Base-by-base conservation (phyloP, 2,797 vertebrate species). In the Fringilla coelebs region DNA sequence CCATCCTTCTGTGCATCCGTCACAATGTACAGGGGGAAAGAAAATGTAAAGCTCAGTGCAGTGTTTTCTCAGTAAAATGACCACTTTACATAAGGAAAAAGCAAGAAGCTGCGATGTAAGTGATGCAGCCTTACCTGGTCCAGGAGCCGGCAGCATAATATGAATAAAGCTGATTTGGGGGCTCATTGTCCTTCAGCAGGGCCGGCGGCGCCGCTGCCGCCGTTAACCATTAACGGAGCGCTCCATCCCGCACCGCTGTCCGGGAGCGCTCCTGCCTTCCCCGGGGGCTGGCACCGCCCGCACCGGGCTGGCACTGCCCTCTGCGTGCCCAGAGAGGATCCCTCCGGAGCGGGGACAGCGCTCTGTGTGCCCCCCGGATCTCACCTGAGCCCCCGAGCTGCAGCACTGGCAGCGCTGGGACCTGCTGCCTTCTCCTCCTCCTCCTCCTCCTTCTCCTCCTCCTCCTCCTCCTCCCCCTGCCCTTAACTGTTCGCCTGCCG, bases 401-500 rank as follows among this genome's bases (percentile, higher is more conserved):
- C 41, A 9, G 46, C 24, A 9, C 48, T 48, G 48, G 46, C 49
- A 41, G 38, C 28, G 31, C 45, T n/a, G 66, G 14, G 48, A 21
- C 15, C 3, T 25, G 7, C 66, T n/a, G n/a, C n/a, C n/a, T n/a
- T n/a, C 49, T 18, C 67, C 36, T 55, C 46, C 81, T 78, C 88
- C 2, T 52, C 49, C 17, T 18, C 19, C 19, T 28, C 61, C 36
- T 73, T 41, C 66, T 77, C 89, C 32, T 80, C 79, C 48, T 54
- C 65, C 68, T 34, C 57, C 54, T 57, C 84, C 63, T 62, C 71
- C 76, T 24, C 22, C 43, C 5, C 17, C 7, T 2, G 4, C 49
- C 40, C 54, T 97, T 97, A 97, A 97, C 96, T 43, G 24, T 91
- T 95, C 52, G 8, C 34, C 57, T 95, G 83, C 96, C 65, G 88